phyloP scores from a whole-genome alignment of 2,113 vertebrate species.

The Chroicocephalus ridibundus region DNA sequence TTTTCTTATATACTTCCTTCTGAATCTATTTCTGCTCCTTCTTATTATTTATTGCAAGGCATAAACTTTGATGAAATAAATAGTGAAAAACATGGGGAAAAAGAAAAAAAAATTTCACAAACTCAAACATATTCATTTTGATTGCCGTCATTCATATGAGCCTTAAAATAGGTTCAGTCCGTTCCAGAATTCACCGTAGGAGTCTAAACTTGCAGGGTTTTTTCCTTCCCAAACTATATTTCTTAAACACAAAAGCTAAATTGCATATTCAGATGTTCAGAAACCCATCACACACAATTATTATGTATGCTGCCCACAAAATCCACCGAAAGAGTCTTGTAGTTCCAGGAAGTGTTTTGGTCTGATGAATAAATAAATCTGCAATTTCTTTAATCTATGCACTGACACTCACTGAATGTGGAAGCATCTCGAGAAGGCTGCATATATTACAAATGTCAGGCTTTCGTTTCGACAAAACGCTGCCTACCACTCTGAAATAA shows the following conservation, averaged over 20 bases:
- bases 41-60: background rate
- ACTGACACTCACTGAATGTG: background rate
- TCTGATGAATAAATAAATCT: background rate
- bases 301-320: background rate
- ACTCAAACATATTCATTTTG: background rate
- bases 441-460: background rate
- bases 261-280: background rate
- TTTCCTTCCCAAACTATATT: background rate
- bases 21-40: background rate
- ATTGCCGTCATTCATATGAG: background rate
- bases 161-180: background rate
- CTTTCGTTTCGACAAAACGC: background rate
- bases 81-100: background rate
- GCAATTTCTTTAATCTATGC: background rate
- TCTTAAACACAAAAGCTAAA: background rate
- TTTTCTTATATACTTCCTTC: background rate
- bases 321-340: background rate
- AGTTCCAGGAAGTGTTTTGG: background rate
- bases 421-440: background rate
- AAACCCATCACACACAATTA: background rate
- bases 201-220: background rate
- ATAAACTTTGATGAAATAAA: background rate
- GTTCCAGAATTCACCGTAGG: background rate
- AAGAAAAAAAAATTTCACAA: background rate
- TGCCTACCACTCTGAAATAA: background rate